phyloP scores from a whole-genome alignment of 1,140 invertebrate genomes.

The Amphibalanus amphitrite region DNA sequence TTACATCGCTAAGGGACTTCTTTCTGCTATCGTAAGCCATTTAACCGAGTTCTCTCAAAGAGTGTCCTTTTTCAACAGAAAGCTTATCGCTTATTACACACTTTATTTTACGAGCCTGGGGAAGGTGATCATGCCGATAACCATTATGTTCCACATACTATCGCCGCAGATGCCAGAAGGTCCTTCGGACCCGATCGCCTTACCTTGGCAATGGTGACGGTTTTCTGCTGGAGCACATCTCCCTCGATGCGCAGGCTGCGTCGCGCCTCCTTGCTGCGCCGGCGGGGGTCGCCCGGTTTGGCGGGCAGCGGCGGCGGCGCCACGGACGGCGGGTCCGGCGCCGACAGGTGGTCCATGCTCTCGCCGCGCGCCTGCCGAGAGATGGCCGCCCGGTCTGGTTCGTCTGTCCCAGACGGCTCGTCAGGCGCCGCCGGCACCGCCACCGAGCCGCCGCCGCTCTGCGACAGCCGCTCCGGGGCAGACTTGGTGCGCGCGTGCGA shows the following conservation, averaged over 20 bases:
- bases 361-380: slow-evolving; percentile 9
- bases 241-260: slow-evolving; percentile 19
- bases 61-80: too few relatives aligned
- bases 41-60: too few relatives aligned
- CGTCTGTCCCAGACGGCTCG: slow-evolving; percentile 9
- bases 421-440: not conserved
- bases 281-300: not conserved
- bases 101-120: too few relatives aligned
- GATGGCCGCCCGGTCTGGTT: slow-evolving; percentile 18
- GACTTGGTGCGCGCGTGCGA: slow-evolving; percentile 22
- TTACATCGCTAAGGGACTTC: too few relatives aligned
- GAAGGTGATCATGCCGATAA: too few relatives aligned
- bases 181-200: too few relatives aligned
- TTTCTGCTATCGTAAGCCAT: too few relatives aligned
- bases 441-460: slow-evolving; percentile 10
- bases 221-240: slow-evolving; percentile 23
- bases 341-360: slow-evolving; percentile 4
- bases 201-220: slow-evolving; percentile 29
- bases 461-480: slow-evolving; percentile 20
- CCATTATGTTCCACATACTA: too few relatives aligned
- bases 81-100: too few relatives aligned
- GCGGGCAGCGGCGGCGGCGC: slow-evolving; percentile 6
- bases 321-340: slow-evolving; percentile 9
- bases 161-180: too few relatives aligned
- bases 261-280: not conserved